Base-by-base conservation (phyloP, 2,113 vertebrate species). In the Eurystomus gularis region DNA sequence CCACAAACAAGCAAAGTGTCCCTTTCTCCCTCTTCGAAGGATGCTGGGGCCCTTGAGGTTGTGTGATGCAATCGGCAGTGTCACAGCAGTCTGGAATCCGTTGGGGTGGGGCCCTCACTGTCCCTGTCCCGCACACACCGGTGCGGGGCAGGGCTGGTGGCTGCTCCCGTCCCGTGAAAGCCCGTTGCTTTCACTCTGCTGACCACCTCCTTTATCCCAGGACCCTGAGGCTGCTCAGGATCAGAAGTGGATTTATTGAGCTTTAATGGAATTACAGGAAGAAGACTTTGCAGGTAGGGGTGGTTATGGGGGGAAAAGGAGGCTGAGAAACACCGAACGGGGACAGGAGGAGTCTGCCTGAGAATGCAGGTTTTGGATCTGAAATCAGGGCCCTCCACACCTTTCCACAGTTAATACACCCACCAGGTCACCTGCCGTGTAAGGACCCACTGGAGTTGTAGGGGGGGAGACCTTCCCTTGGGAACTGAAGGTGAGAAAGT, bases 401-500 rank as follows among this genome's bases (percentile, higher is more conserved):
- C 29, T 80, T 75, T 31, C 62, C n/a, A 3, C 6, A 0, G 44
- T 31, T 44, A 13, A 2, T 14, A 2, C 26, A 23, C 40, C 73
- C 54, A 66, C 65, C 40, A 9, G 77, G 39, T 31, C 48, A 68
- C 77, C 76, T 55, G 37, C 3, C 2, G 2, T 5, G 9, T 29
- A 23, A 33, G 26, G 64, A 60, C 54, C 46, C 29, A 19, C 29
- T 39, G 57, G 65, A 52, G 46, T 17, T 51, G n/a, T 33, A 33
- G 24, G 23, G 28, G 24, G 8, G 9, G 40, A 52, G 35, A 68
- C 62, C 86, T 96, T 92, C 40, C 80, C 89, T 54, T 25, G 91
- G 94, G 82, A 96, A 85, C 76, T 40, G 84, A n/a, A 95, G 94
- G 96, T 85, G 91, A 89, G 95, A 93, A 93, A 93, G 85, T 66